Base-by-base conservation (phyloP, 2,888 invertebrate genomes). In the Eupithecia centaureata region DNA sequence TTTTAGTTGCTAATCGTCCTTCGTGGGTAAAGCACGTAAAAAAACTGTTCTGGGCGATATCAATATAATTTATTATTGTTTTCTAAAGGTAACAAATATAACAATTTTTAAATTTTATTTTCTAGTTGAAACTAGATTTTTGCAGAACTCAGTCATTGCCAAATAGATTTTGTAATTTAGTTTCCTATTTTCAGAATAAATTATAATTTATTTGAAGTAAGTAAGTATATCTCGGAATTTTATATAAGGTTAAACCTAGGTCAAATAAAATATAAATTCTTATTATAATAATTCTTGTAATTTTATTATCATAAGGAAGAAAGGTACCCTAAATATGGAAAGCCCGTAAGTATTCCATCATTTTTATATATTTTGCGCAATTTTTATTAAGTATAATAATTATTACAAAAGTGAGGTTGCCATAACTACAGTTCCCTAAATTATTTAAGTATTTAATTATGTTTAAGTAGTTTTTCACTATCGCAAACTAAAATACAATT, bases 31-130 rank as follows among this genome's bases (percentile, higher is more conserved):
- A 35, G 3, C 27, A 27, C 15, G 52, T 65, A 61, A 71, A 68
- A 71, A 61, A 63, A 60, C 18, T 4, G 13, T 52, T 3, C 12
- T 52, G 61, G 30, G 30, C 18, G 56, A 30, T 33, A 64, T 59
- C 12, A 59, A 59, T 18, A 59, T 66, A 33, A 64, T 70, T 70
- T 70, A 67, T 57, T 70, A 42, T 25, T 33, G 33, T 51, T 67
- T 28, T 56, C 15, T 27, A 27, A 1, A 25, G 4, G 28, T 56
- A 61, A 67, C 58, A 64, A 54, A 32, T 52, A 15, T 47, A 22
- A 47, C 22, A 47, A 22, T 42, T 47, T 10, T 4, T 13, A 35
- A 35, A 35, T 13, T 35, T 12, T 4, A 22, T 47, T 18, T 8
- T 22, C 47, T 8, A 18, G 2, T 10, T 3, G 18, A 47, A 47